phyloP scores from a whole-genome alignment of 2,888 invertebrate species.

The Tinea semifulvella region DNA sequence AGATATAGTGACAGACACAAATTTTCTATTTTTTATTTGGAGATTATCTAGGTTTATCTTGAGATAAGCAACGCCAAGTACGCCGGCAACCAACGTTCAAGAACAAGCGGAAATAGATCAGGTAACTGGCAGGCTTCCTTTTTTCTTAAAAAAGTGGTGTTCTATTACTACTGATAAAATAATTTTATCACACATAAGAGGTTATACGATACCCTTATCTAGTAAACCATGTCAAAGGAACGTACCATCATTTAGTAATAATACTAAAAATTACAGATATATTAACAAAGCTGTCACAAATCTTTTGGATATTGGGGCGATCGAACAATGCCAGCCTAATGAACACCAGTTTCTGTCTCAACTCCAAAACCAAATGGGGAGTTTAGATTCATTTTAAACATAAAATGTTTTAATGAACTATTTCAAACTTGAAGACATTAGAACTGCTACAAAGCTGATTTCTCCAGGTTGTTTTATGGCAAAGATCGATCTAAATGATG shows the following conservation, averaged over 20 bases:
- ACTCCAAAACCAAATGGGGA: conserved; percentile 14
- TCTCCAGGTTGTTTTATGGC: conserved; percentile 10
- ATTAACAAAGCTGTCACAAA: neutral
- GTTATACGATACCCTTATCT: neutral
- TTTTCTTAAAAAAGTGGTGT: conserved; percentile 6
- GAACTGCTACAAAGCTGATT: conserved; percentile 15
- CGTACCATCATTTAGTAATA: neutral
- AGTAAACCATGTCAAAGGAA: neutral
- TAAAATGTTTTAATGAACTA: conserved; percentile 14
- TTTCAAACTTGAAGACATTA: conserved; percentile 16
- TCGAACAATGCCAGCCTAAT: neutral
- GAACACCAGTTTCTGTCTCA: conserved; percentile 11
- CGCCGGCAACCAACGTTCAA: neutral
- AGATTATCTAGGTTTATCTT: conserved; percentile 9
- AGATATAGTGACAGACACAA: conserved; percentile 7
- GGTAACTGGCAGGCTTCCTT: neutral
- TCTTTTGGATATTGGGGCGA: neutral
- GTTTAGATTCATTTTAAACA: conserved; percentile 13
- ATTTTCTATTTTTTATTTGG: conserved; percentile 14
- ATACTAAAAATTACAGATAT: neutral
- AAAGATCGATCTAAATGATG: conserved; percentile 13
- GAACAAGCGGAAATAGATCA: neutral
- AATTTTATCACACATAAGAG: neutral
- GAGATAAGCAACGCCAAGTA: neutral
- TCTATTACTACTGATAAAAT: neutral